Evolutionary conservation across 1,140 invertebrate genomes (phyloP).

Genomic region (Macrotrachela quadricornifera): DNA sequence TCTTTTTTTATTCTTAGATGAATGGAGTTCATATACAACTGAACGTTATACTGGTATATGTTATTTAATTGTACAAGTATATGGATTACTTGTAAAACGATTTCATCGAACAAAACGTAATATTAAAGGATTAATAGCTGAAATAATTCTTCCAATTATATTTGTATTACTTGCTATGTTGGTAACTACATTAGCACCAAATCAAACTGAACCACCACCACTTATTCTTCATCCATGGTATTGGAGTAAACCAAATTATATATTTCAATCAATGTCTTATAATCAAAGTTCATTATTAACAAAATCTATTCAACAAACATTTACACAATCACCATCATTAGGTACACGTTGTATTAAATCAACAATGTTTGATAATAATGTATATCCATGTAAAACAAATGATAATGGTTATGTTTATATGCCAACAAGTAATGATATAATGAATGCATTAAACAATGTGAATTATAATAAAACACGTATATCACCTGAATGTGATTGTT

Average conservation of each 20-base stretch:
- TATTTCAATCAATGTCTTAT: not conserved
- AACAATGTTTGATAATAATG: slow-evolving; percentile 16
- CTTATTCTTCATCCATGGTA: slow-evolving; percentile 34
- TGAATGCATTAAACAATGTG: too few species aligned
- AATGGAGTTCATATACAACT: too few species aligned
- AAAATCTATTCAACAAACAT: not conserved
- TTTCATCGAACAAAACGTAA: slow-evolving; percentile 35
- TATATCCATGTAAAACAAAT: slow-evolving; percentile 13
- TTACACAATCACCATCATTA: not conserved
- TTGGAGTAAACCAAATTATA: slow-evolving; percentile 19
- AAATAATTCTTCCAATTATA: slow-evolving; percentile 37
- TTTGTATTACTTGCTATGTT: slow-evolving; percentile 34
- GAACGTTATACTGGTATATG: too few species aligned
- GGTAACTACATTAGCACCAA: slow-evolving; percentile 28
- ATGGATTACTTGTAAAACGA: slow-evolving; percentile 33
- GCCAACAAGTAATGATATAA: not conserved
- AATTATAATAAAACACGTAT: too few species aligned
- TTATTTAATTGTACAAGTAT: slow-evolving; percentile 19
- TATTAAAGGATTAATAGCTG: slow-evolving; percentile 36
- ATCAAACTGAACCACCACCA: slow-evolving; percentile 25
- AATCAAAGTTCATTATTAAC: not conserved
- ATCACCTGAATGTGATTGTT: too few species aligned
- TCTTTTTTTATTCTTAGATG: too few species aligned
- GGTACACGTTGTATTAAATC: slow-evolving; percentile 12
- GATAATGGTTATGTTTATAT: not conserved